Percentiles rank a stretch among this genome's conserved stretches.
Conservation (phyloP, 2,113 vertebrate genomes). For the Thamnaconus septentrionalis region DNA sequence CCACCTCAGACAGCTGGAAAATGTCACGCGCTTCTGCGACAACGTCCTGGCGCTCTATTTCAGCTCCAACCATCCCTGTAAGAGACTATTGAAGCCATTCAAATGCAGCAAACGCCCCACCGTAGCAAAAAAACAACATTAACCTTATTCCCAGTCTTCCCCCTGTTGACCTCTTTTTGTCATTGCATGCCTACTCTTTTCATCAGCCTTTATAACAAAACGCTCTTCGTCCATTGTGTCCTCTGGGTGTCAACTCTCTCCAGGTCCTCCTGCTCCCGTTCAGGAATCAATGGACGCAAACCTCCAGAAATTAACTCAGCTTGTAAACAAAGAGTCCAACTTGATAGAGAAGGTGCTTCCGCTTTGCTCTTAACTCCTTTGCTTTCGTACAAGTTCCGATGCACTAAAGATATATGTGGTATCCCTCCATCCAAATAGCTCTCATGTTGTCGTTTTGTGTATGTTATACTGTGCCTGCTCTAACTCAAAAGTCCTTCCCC, state of each 20-base stretch:
- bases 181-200: conserved; percentile 9
- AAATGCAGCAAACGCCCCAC: background rate
- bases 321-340: conserved; percentile 99
- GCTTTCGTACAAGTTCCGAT: conserved; percentile 37
- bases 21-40: conserved; percentile 90
- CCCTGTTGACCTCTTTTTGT: conserved; percentile 20
- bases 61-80: conserved; percentile 79
- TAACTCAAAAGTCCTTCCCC: conserved; percentile 5
- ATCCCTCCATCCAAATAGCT: background rate
- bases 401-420: background rate
- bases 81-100: conserved; percentile 21
- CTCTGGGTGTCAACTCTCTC: conserved; percentile 58
- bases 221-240: conserved; percentile 12
- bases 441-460: background rate
- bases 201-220: conserved; percentile 4
- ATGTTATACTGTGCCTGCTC: conserved; percentile 21
- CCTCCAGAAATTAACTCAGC: conserved; percentile 98
- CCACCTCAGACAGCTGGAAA: conserved; percentile 90
- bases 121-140: background rate
- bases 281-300: conserved; percentile 93
- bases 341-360: conserved; percentile 97
- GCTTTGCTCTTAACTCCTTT: conserved; percentile 61
- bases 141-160: background rate
- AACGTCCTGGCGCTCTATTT: conserved; percentile 87
- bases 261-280: conserved; percentile 83